Percentiles rank a stretch among this genome's conserved stretches.
phyloP scores from a whole-genome alignment of 1,140 invertebrate genomes.

The Hestina assimilis region DNA sequence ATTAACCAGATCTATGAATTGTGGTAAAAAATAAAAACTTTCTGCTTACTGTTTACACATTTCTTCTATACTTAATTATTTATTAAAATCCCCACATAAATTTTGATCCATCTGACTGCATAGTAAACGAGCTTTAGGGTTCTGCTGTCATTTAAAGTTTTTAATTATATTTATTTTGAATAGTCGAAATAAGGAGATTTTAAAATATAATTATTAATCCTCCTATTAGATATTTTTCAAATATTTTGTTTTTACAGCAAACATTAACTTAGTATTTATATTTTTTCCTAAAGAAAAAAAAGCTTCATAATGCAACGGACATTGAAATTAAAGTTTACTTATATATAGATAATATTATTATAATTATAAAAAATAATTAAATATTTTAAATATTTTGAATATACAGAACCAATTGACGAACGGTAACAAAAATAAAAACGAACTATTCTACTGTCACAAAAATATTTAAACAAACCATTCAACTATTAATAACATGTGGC shows the following conservation, averaged over 20 bases:
- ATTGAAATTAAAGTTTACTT: no score
- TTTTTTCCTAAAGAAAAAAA: no score
- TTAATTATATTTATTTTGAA: background rate
- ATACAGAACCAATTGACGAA: no score
- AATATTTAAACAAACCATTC: constrained; percentile 72
- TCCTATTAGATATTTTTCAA: no score
- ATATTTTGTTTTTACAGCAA: no score
- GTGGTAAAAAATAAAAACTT: constrained; percentile 61
- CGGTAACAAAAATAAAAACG: constrained; percentile 18
- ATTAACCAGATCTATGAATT: constrained; percentile 70
- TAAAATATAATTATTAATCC: no score
- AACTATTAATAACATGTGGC: constrained; percentile 66
- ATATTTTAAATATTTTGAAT: no score
- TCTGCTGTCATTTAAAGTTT: constrained; percentile 12
- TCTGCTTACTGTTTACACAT: constrained; percentile 72
- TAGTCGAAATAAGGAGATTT: background rate
- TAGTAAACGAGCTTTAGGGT: constrained; percentile 44
- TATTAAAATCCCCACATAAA: constrained; percentile 74
- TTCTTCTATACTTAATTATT: constrained; percentile 66
- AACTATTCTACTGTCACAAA: constrained; percentile 41
- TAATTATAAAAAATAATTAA: no score
- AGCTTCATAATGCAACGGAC: no score
- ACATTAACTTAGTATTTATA: no score
- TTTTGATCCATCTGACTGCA: constrained; percentile 53
- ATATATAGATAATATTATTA: no score